These are phyloP conservation scores for Megaustenia siamemsis DNA, from an alignment of 2,888 invertebrate genomes.

Conservation along the genomic window DNA sequence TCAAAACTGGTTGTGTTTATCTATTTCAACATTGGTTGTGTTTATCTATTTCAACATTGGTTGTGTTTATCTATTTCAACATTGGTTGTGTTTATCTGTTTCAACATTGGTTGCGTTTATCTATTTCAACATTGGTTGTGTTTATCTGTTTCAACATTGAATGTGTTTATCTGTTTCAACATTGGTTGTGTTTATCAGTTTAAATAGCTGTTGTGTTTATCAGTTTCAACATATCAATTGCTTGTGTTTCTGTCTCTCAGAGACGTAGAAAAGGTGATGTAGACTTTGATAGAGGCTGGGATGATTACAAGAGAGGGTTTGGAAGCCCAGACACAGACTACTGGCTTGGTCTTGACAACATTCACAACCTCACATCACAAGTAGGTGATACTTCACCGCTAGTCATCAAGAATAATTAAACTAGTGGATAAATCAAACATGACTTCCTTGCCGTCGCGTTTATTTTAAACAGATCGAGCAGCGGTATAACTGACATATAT, in stretches of 20 bases:
- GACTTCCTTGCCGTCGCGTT: background rate
- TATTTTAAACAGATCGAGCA: background rate
- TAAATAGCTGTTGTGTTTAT: background rate
- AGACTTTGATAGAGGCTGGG: constrained; percentile 7
- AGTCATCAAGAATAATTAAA: too few relatives aligned
- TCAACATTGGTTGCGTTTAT: too few relatives aligned
- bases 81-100: too few relatives aligned
- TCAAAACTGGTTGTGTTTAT: too few relatives aligned
- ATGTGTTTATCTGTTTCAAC: too few relatives aligned
- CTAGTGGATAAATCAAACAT: background rate
- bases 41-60: too few relatives aligned
- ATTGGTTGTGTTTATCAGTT: too few relatives aligned
- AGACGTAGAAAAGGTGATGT: constrained; percentile 6
- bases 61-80: too few relatives aligned
- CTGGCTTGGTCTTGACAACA: background rate
- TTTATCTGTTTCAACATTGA: too few relatives aligned
- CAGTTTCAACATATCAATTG: background rate
- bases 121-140: too few relatives aligned
- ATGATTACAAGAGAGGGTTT: constrained; percentile 8
- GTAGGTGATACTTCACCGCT: constrained; percentile 64
- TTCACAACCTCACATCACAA: constrained; percentile 17
- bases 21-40: too few relatives aligned
- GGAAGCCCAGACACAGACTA: constrained; percentile 1
- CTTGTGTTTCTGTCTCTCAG: background rate
- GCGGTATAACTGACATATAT: background rate